Conservation (phyloP, 2,888 invertebrate species). For the Caenorhabditis uteleia region DNA sequence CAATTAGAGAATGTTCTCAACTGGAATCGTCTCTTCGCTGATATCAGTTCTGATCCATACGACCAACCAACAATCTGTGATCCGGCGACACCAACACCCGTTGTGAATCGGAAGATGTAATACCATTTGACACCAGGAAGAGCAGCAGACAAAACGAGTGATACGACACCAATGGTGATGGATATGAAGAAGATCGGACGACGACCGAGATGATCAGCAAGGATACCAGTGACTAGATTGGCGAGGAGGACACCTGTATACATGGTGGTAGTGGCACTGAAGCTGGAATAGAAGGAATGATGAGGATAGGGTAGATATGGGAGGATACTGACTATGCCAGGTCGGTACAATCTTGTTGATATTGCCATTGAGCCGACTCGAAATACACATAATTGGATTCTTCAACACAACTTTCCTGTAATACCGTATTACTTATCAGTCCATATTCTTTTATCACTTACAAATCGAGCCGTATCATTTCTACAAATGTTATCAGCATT, state of each 20-base stretch:
- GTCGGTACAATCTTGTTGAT: constrained; percentile 30
- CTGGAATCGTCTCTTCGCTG: constrained; percentile 16
- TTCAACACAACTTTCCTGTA: constrained; percentile 15
- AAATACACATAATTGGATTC: constrained; percentile 22
- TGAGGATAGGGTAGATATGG: no score
- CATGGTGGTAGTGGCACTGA: constrained; percentile 21
- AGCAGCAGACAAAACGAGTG: constrained; percentile 17
- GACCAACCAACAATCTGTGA: constrained; percentile 33
- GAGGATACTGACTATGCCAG: constrained; percentile 14
- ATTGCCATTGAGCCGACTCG: constrained; percentile 29
- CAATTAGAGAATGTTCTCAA: constrained; percentile 36
- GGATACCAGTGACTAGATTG: constrained; percentile 23
- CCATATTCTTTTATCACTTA: no score
- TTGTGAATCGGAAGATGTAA: constrained; percentile 31
- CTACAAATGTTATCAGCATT: constrained; percentile 11
- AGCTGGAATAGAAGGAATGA: constrained; percentile 5
- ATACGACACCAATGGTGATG: constrained; percentile 17
- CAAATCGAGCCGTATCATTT: no score
- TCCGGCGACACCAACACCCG: constrained; percentile 25
- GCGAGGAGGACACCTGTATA: constrained; percentile 21
- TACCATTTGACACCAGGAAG: constrained; percentile 13
- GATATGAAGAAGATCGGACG: constrained; percentile 23
- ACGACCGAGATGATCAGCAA: constrained; percentile 27
- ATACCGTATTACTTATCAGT: no score
- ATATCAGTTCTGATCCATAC: constrained; percentile 38